A percentile compares a stretch with the other conserved stretches of the same genome.
phyloP scores from a whole-genome alignment of 2,888 invertebrate genomes.

The Aphidius colemani region DNA sequence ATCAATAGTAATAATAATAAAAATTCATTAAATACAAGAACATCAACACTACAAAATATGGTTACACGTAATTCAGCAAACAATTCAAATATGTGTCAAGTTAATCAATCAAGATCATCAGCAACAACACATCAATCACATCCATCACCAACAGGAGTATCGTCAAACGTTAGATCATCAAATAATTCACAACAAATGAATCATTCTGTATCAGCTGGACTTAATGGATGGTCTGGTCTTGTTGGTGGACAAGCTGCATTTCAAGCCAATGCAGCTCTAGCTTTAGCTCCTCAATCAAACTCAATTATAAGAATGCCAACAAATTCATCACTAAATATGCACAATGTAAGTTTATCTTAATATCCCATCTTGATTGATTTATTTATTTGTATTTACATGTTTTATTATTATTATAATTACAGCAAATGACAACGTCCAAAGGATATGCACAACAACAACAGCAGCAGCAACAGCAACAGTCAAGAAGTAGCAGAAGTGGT shows the following conservation, averaged over 20 bases:
- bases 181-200: slow-evolving; percentile 51
- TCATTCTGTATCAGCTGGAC: slow-evolving; percentile 55
- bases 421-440: slow-evolving; percentile 29
- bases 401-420: slow-evolving; percentile 1
- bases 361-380: slow-evolving; percentile 7
- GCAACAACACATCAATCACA: slow-evolving; percentile 50
- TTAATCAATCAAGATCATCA: slow-evolving; percentile 52
- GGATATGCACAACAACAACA: slow-evolving; percentile 28
- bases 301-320: slow-evolving; percentile 54
- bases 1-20: slow-evolving; percentile 50
- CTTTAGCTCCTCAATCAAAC: slow-evolving; percentile 51
- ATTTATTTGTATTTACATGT: not conserved
- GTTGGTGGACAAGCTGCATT: slow-evolving; percentile 60
- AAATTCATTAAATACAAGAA: slow-evolving; percentile 46
- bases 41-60: slow-evolving; percentile 40
- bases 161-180: slow-evolving; percentile 50
- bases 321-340: slow-evolving; percentile 51
- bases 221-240: slow-evolving; percentile 61
- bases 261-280: no score
- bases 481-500: slow-evolving; percentile 51
- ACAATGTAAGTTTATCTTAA: slow-evolving; percentile 51
- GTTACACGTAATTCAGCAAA: slow-evolving; percentile 44
- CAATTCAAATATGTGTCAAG: slow-evolving; percentile 49
- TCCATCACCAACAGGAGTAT: slow-evolving; percentile 50
- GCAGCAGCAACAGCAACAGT: slow-evolving; percentile 25